Conservation (phyloP, 2,113 vertebrate genomes). For the Pseudopodoces humilis region DNA sequence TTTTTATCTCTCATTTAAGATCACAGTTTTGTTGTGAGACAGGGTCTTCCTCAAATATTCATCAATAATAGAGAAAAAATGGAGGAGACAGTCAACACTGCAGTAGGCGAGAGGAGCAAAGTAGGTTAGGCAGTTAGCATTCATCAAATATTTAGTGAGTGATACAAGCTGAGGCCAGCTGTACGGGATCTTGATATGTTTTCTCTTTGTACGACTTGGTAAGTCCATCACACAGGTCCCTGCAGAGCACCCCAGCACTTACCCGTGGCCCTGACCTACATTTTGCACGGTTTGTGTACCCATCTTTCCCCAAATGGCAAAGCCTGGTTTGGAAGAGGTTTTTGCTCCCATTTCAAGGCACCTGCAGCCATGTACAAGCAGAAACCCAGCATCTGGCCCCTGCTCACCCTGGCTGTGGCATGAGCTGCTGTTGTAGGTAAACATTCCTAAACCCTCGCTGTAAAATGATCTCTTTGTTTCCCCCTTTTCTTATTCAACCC, state of each 20-base stretch:
- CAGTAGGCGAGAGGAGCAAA: not conserved
- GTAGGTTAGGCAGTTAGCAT: not conserved
- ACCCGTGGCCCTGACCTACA: not conserved
- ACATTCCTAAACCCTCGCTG: not conserved
- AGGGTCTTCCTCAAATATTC: not conserved
- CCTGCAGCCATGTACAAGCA: fast-evolving
- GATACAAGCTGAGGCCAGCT: not conserved
- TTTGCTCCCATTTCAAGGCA: not conserved
- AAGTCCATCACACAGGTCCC: not conserved
- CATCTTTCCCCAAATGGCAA: fast-evolving
- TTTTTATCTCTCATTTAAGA: not conserved
- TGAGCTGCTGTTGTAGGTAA: not conserved
- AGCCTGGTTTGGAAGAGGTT: not conserved
- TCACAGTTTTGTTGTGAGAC: fast-evolving
- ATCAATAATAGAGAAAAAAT: not conserved
- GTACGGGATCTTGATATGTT: not conserved
- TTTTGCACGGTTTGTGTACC: fast-evolving
- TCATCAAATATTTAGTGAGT: conserved; percentile 16
- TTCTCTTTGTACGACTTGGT: not conserved
- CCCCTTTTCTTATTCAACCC: not conserved
- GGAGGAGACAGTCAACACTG: not conserved
- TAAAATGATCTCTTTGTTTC: not conserved
- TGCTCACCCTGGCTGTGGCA: not conserved
- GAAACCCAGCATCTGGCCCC: not conserved
- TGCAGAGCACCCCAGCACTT: not conserved